Percentiles rank a stretch among this genome's conserved stretches.
These are phyloP conservation scores for Zaprionus nigranus DNA, from an alignment of 1,140 invertebrate genomes.

Conservation along the genomic window DNA sequence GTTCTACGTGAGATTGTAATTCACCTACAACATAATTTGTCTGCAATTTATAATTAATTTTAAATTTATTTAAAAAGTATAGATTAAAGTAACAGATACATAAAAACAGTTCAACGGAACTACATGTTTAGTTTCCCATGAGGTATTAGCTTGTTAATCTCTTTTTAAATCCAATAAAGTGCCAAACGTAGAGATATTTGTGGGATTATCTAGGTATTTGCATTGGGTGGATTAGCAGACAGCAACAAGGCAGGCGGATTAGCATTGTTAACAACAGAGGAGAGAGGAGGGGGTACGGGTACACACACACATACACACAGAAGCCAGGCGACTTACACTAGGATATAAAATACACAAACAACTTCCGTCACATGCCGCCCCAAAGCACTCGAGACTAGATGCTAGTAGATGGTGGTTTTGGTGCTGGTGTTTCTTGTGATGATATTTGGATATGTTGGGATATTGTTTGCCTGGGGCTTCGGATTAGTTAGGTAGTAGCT, in stretches of 20 bases:
- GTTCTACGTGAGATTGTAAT: too few species aligned
- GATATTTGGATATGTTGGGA: slow-evolving; percentile 27
- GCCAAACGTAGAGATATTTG: not conserved
- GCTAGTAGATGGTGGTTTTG: slow-evolving; percentile 47
- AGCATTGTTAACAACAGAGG: slow-evolving; percentile 27
- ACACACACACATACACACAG: slow-evolving; percentile 38
- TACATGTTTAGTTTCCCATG: not conserved
- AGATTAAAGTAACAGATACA: not conserved
- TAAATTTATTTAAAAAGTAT: not conserved
- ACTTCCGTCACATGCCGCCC: slow-evolving; percentile 63
- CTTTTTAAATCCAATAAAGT: slow-evolving; percentile 19
- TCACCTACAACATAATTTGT: too few species aligned
- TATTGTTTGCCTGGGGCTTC: slow-evolving; percentile 34
- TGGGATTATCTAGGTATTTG: not conserved
- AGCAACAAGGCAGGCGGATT: slow-evolving; percentile 25
- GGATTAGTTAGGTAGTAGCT: slow-evolving; percentile 24
- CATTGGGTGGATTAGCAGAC: slow-evolving; percentile 9
- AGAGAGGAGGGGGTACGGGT: not conserved
- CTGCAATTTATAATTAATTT: too few species aligned
- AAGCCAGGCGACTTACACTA: slow-evolving; percentile 70
- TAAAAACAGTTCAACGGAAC: not conserved
- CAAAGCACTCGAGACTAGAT: slow-evolving; percentile 48
- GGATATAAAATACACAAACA: slow-evolving; percentile 62
- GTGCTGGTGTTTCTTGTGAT: slow-evolving; percentile 39
- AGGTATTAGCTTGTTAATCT: slow-evolving; percentile 11